A percentile compares a stretch with the other conserved stretches of the same genome.
phyloP scores from a whole-genome alignment of 2,888 invertebrate genomes.

The Agriopis aurantiaria region DNA sequence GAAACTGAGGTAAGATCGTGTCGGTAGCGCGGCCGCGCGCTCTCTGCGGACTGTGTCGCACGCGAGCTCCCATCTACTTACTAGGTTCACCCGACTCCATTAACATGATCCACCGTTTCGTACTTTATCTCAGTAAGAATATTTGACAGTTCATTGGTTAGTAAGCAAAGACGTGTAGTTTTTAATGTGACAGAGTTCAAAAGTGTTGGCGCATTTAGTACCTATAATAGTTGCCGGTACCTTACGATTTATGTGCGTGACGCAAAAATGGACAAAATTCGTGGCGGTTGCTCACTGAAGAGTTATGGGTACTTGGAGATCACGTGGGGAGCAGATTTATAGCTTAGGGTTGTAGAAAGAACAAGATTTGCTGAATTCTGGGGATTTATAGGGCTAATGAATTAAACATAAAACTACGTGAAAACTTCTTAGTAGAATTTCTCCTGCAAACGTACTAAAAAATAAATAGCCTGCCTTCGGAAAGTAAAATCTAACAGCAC shows the following conservation, averaged over 20 bases:
- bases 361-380: slow-evolving; percentile 33
- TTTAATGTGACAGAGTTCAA: slow-evolving; percentile 16
- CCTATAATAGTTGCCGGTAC: slow-evolving; percentile 51
- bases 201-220: slow-evolving; percentile 5
- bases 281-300: slow-evolving; percentile 52
- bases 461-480: background rate
- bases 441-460: slow-evolving; percentile 13
- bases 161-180: background rate
- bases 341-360: slow-evolving; percentile 33
- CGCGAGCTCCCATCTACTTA: slow-evolving; percentile 65
- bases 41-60: slow-evolving; percentile 74
- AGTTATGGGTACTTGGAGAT: slow-evolving; percentile 37
- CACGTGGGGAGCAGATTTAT: slow-evolving; percentile 38
- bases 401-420: slow-evolving; percentile 36
- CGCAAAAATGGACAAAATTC: slow-evolving; percentile 75
- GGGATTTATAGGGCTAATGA: slow-evolving; percentile 36
- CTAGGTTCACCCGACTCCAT: slow-evolving; percentile 29
- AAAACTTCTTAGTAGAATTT: slow-evolving; percentile 19
- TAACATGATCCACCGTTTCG: slow-evolving; percentile 4
- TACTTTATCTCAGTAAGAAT: slow-evolving; percentile 14
- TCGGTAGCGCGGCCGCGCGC: slow-evolving; percentile 72
- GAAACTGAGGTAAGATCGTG: slow-evolving; percentile 58
- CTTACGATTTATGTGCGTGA: slow-evolving; percentile 79
- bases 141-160: background rate
- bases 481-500: background rate